Conservation (phyloP, 2,113 vertebrate genomes). For the Diadophis punctatus region DNA sequence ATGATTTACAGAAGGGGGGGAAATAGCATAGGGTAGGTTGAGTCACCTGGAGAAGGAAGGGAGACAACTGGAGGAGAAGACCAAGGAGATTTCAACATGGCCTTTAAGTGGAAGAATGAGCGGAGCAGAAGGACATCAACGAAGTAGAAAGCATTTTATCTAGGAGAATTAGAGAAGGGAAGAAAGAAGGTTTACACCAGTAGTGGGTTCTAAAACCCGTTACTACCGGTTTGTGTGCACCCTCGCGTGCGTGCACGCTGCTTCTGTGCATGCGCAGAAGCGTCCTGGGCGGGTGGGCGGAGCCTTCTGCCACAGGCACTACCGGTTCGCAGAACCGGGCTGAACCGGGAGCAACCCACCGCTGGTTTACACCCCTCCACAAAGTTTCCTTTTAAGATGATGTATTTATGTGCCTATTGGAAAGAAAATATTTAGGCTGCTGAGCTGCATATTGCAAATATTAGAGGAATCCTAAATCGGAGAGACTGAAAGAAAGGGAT, state of each 20-base stretch:
- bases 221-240: too few species aligned
- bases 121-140: neutral
- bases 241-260: too few species aligned
- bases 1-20: too few species aligned
- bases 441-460: neutral
- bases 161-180: neutral
- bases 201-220: too few species aligned
- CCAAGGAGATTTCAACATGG: neutral
- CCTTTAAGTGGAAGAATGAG: neutral
- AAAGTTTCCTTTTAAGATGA: neutral
- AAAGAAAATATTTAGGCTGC: neutral
- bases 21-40: too few species aligned
- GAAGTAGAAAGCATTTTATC: neutral
- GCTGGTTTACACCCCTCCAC: neutral
- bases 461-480: neutral
- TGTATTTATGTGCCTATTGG: neutral
- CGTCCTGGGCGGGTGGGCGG: too few species aligned
- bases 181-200: too few species aligned
- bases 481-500: neutral
- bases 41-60: neutral
- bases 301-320: too few species aligned
- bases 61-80: neutral
- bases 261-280: too few species aligned
- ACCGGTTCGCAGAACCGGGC: too few species aligned
- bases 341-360: too few species aligned